Conservation (phyloP, 2,113 vertebrate genomes). For the Heliornis fulica region DNA sequence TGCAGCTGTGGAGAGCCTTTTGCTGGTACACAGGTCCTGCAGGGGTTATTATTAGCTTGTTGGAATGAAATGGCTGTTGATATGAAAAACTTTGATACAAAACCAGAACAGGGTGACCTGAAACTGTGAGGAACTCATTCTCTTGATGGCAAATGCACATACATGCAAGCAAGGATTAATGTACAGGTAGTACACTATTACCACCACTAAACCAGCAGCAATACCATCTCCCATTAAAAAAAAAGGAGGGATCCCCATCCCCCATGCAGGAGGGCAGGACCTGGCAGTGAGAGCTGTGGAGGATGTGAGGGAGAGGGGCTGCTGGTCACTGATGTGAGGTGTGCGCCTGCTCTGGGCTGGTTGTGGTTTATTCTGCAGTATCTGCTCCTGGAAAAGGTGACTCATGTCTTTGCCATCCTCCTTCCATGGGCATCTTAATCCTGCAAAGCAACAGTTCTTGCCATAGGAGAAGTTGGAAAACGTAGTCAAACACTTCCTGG, state of each 20-base stretch:
- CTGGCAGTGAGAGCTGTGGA: accelerated
- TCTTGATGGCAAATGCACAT: neutral
- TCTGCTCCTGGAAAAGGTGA: neutral
- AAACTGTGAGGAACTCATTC: neutral
- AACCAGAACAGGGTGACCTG: neutral
- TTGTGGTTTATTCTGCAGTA: neutral
- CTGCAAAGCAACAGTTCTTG: neutral
- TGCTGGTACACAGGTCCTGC: neutral
- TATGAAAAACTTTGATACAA: neutral
- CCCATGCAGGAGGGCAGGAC: neutral
- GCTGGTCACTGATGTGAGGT: accelerated
- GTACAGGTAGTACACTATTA: neutral
- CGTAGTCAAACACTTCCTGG: neutral
- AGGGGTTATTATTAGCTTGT: neutral
- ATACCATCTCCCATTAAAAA: accelerated
- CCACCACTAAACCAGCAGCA: neutral
- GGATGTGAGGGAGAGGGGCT: accelerated
- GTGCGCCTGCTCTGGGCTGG: neutral
- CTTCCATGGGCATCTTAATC: neutral
- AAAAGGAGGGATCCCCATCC: neutral
- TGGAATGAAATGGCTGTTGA: neutral
- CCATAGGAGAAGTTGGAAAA: neutral
- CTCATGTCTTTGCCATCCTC: neutral
- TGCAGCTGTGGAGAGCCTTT: neutral
- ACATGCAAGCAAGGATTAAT: neutral